These are phyloP conservation scores for Phenganax marumi DNA, from an alignment of 92 coral and sea anemone genomes.

Conservation along the genomic window DNA sequence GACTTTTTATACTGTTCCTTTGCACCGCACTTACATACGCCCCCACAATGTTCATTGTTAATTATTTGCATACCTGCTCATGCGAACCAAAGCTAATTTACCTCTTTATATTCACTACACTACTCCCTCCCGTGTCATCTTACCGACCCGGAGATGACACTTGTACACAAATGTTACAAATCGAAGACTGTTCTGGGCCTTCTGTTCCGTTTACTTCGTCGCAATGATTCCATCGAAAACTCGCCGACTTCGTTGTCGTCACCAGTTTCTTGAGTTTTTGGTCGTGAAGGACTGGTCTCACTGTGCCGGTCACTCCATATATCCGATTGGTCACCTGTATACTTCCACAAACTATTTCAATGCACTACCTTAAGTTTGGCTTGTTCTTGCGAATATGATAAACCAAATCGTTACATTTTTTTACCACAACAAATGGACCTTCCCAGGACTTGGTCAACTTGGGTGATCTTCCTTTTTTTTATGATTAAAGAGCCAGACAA, in stretches of 20 bases:
- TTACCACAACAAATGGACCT: constrained; percentile 20
- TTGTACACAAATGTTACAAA: too few relatives aligned
- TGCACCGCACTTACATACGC: too few relatives aligned
- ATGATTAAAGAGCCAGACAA: constrained; percentile 24
- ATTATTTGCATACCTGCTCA: too few relatives aligned
- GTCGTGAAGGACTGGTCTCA: too few relatives aligned
- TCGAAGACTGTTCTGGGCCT: neutral
- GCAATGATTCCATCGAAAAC: too few relatives aligned
- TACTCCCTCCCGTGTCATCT: neutral
- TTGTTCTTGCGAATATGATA: neutral
- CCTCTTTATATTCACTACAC: neutral
- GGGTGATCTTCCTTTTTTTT: neutral
- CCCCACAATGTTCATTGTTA: too few relatives aligned
- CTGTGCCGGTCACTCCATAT: neutral
- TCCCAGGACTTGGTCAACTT: constrained; percentile 18
- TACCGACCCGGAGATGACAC: too few relatives aligned
- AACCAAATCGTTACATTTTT: constrained; percentile 5
- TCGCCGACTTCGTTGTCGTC: too few relatives aligned
- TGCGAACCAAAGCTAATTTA: too few relatives aligned
- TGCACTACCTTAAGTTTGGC: neutral
- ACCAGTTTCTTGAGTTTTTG: too few relatives aligned
- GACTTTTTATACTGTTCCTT: too few relatives aligned
- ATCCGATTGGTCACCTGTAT: neutral
- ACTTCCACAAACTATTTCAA: neutral
- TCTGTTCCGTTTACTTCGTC: too few relatives aligned